Evolutionary conservation across 2,888 invertebrate genomes (phyloP).

Genomic region (Nebria salina): DNA sequence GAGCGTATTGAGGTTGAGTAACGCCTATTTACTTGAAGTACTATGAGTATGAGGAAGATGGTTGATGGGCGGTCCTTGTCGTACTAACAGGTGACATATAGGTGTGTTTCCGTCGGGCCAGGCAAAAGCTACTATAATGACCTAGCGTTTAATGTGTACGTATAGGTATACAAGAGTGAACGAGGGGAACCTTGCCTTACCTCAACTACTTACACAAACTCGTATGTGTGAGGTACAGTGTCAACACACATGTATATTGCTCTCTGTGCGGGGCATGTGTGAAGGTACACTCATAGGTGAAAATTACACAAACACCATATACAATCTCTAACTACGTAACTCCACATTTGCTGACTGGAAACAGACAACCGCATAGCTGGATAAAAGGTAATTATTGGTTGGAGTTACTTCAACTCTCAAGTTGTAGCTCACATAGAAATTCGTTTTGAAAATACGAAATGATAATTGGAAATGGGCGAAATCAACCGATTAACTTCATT

Average conservation of each 20-base stretch:
- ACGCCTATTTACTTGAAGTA: slow-evolving; percentile 36
- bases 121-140: slow-evolving; percentile 46
- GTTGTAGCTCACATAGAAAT: slow-evolving; percentile 10
- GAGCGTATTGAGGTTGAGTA: background rate
- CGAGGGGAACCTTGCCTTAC: slow-evolving; percentile 39
- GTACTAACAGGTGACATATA: slow-evolving; percentile 43
- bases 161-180: slow-evolving; percentile 24
- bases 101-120: slow-evolving; percentile 41
- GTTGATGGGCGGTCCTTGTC: slow-evolving; percentile 12
- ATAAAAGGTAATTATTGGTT: slow-evolving; percentile 15
- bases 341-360: slow-evolving; percentile 15
- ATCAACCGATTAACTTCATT: slow-evolving; percentile 22
- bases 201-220: slow-evolving; percentile 40
- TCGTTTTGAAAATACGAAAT: slow-evolving; percentile 39
- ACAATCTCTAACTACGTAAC: background rate
- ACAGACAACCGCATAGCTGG: background rate
- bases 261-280: slow-evolving; percentile 33
- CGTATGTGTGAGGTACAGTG: slow-evolving; percentile 46
- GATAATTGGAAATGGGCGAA: slow-evolving; percentile 34
- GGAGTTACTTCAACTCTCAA: slow-evolving; percentile 12
- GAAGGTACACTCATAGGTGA: slow-evolving; percentile 34
- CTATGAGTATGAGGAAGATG: slow-evolving; percentile 29
- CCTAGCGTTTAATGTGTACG: slow-evolving; percentile 44
- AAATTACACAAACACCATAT: slow-evolving; percentile 12
- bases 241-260: slow-evolving; percentile 44